Evolutionary conservation across 2,888 invertebrate species (phyloP), one percentile per base, ranked within the genome.

Genomic region (Volucella inflata): DNA sequence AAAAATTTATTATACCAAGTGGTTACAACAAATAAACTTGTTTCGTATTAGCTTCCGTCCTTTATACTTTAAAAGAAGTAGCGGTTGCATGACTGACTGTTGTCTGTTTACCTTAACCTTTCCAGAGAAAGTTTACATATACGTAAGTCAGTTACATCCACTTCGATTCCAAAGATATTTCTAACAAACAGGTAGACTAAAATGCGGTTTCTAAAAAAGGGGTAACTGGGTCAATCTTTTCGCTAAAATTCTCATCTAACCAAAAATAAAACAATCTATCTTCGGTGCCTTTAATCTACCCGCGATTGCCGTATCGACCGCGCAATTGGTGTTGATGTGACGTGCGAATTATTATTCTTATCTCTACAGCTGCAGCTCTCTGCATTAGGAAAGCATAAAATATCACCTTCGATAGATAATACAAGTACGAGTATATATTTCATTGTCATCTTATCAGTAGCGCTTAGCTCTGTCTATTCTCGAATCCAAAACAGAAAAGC

Each of bases 381-480:
- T 72, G 72, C 72, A 79, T 71, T 48, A 17, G 59, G 9, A 42
- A 14, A 65, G 62, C 42, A 57, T 50, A 67, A 72, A 60, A 16
- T 74, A 74, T 62, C 51, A 53, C 53, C 21, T 30, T 6, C 4
- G 6, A 30, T 6, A 80, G 67, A 80, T 68, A 74, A 55, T 68
- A 55, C 30, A 6, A 30, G 30, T 30, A 30, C 6, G 30, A 30
- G 30, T 30, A 4, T 65, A 36, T 59, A 65, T 68, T 72, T 62
- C 78, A 72, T 36, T 68, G 44, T 64, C 62, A 70, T 62, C 21
- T 78, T 78, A 83, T 82, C 78, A 78, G 36, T 65, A 64, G 14
- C 12, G 57, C 40, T 36, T 53, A 71, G 10, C 46, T 36, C 8
- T 48, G 16, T 14, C 30, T 67, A 14, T 65, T 42, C 42, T 30